Evolutionary conservation across 2,113 vertebrate species (phyloP).

Genomic region (Pollachius pollachius): DNA sequence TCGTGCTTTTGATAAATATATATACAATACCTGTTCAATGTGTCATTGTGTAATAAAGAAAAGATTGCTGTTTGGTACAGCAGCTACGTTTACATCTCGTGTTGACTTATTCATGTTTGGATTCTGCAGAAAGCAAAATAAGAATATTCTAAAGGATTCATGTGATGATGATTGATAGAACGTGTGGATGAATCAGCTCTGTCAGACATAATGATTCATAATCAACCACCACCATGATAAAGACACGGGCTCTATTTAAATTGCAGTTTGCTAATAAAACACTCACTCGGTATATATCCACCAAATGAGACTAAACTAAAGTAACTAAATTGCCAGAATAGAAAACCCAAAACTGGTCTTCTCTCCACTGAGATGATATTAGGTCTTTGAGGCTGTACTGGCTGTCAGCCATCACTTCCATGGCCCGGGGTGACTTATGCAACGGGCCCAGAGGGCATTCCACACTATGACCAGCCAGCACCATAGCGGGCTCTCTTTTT

Average conservation of each 20-base stretch:
- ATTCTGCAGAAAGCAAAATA: background rate
- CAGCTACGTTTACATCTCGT: constrained; percentile 22
- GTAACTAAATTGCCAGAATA: background rate
- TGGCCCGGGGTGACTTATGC: constrained; percentile 28
- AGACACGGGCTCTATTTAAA: too few species aligned
- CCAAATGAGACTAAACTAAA: background rate
- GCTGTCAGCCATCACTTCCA: constrained; percentile 6
- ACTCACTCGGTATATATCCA: too few species aligned
- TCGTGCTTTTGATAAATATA: constrained; percentile 59
- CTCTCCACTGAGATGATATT: background rate
- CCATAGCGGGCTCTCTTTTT: too few species aligned
- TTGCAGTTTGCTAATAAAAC: too few species aligned
- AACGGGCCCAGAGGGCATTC: constrained; percentile 47
- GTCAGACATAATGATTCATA: too few species aligned
- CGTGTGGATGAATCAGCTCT: too few species aligned
- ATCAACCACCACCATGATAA: too few species aligned
- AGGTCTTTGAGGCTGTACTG: background rate
- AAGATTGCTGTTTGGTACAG: constrained; percentile 67
- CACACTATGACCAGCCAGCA: constrained; percentile 8
- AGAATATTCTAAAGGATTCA: too few species aligned
- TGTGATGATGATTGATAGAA: too few species aligned
- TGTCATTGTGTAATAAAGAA: constrained; percentile 72
- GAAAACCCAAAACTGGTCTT: background rate
- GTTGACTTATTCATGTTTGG: constrained; percentile 14
- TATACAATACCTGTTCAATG: constrained; percentile 58